These are phyloP conservation scores for Zaprionus lachaisei DNA, from an alignment of 1,140 invertebrate genomes.

Conservation along the genomic window DNA sequence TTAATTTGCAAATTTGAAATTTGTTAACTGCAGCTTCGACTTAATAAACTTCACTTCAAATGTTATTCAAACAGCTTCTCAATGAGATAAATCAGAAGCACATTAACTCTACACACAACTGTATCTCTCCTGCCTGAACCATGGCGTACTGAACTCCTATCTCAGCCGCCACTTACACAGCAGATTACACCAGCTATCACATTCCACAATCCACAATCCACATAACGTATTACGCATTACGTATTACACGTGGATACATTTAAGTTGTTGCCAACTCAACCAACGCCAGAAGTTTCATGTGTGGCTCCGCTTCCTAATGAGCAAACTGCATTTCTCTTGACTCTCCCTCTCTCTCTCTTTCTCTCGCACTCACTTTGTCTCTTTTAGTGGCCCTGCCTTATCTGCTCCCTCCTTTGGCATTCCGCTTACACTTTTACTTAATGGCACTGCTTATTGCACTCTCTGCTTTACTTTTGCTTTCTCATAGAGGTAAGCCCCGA, in stretches of 20 bases:
- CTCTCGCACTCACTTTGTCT: not conserved
- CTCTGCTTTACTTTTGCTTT: constrained; percentile 71
- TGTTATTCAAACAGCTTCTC: not conserved
- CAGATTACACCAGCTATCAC: constrained; percentile 25
- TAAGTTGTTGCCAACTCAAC: constrained; percentile 53
- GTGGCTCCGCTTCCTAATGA: constrained; percentile 67
- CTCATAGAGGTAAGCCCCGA: constrained; percentile 48
- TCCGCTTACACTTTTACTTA: constrained; percentile 62
- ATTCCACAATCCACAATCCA: constrained; percentile 12
- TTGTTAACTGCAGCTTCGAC: too few species aligned
- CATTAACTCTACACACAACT: not conserved
- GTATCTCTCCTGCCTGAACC: not conserved
- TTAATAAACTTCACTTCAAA: not conserved
- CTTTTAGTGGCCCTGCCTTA: too few species aligned
- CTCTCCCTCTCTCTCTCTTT: not conserved
- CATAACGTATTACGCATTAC: constrained; percentile 21
- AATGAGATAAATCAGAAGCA: not conserved
- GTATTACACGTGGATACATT: constrained; percentile 32
- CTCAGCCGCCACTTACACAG: constrained; percentile 18
- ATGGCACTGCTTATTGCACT: constrained; percentile 73
- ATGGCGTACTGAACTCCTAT: constrained; percentile 16
- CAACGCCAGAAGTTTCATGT: constrained; percentile 45
- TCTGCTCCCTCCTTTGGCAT: not conserved
- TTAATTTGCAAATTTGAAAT: too few species aligned
- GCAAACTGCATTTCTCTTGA: constrained; percentile 57